Conservation (phyloP, 2,113 vertebrate genomes). For the Sebastes fasciatus region DNA sequence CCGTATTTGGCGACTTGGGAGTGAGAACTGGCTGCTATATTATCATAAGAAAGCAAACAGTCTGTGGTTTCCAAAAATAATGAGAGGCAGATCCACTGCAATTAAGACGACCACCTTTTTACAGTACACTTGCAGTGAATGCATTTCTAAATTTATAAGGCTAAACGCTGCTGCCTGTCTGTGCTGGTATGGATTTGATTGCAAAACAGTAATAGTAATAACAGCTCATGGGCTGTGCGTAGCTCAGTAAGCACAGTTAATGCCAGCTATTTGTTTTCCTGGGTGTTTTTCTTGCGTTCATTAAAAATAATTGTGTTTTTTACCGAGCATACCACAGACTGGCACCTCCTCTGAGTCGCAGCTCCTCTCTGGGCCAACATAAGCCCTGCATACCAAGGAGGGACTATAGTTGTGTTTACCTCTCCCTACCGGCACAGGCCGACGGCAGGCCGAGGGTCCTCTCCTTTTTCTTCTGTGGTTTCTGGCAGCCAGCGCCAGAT, state of each 20-base stretch:
- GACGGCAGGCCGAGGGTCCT: constrained; percentile 84
- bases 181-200: constrained; percentile 46
- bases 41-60: no score
- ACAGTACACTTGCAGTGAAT: constrained; percentile 11
- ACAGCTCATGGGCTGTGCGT: constrained; percentile 1
- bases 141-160: constrained; percentile 26
- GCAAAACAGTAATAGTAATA: constrained; percentile 27
- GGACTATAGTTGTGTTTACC: constrained; percentile 86
- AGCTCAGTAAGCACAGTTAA: constrained; percentile 26
- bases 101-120: not conserved
- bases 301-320: constrained; percentile 79
- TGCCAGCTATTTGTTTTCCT: constrained; percentile 57
- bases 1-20: no score
- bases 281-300: constrained; percentile 55
- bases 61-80: no score
- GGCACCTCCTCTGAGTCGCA: constrained; percentile 63
- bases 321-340: constrained; percentile 63
- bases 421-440: constrained; percentile 70
- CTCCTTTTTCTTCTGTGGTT: constrained; percentile 81
- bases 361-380: constrained; percentile 67
- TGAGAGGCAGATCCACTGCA: not conserved
- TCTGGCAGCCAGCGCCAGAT: constrained; percentile 86
- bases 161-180: constrained; percentile 46
- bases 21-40: no score
- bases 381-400: constrained; percentile 84